Percentiles rank a stretch among this genome's conserved stretches.
phyloP scores from a whole-genome alignment of 2,113 vertebrate genomes.

The Macroglossus sobrinus region DNA sequence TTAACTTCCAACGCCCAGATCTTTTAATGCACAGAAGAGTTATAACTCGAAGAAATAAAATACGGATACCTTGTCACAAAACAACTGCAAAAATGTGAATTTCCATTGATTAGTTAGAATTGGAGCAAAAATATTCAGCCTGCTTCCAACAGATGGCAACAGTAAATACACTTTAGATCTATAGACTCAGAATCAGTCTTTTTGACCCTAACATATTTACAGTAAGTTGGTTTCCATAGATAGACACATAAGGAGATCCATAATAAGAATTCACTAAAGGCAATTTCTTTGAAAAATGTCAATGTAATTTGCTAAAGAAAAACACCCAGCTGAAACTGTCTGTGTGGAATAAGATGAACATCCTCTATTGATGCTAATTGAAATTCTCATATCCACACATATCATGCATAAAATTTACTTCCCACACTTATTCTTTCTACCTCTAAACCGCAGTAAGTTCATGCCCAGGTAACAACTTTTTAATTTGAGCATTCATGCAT shows the following conservation, averaged over 20 bases:
- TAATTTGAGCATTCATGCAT: constrained; percentile 3
- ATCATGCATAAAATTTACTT: constrained; percentile 61
- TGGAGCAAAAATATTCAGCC: neutral
- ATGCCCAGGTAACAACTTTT: constrained; percentile 25
- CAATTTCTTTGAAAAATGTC: constrained; percentile 32
- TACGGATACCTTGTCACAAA: neutral
- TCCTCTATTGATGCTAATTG: constrained; percentile 45
- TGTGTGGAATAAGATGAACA: constrained; percentile 31
- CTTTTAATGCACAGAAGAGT: neutral
- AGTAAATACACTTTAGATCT: neutral
- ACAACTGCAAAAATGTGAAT: neutral
- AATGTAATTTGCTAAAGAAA: constrained; percentile 7
- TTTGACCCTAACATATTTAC: neutral
- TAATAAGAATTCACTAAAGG: constrained; percentile 11
- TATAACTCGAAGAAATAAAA: neutral
- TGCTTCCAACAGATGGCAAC: neutral
- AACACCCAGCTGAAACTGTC: neutral
- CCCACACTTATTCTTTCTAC: constrained; percentile 39
- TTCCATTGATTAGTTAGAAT: neutral
- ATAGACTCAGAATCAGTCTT: neutral
- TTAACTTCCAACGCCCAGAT: neutral
- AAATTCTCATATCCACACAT: constrained; percentile 55
- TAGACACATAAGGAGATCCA: neutral
- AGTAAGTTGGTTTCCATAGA: neutral
- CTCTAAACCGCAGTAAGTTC: neutral